phyloP scores from a whole-genome alignment of 2,113 vertebrate species.

The Poicephalus meyeri region DNA sequence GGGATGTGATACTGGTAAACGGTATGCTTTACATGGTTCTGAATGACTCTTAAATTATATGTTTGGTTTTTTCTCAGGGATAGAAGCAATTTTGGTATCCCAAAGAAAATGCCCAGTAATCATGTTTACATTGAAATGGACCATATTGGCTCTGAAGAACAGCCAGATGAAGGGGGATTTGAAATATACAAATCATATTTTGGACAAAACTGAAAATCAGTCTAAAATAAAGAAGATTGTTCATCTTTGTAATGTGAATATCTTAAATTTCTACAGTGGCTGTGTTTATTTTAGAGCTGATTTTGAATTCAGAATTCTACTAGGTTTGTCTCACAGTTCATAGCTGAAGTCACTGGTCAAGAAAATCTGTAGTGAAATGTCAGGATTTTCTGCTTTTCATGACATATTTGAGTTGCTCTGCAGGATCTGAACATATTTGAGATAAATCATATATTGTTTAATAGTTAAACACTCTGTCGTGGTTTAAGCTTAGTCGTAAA shows the following conservation, averaged over 20 bases:
- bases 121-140: neutral
- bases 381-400: neutral
- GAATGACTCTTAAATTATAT: neutral
- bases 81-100: neutral
- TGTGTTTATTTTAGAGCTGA: neutral
- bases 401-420: neutral
- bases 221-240: neutral
- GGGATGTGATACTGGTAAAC: neutral
- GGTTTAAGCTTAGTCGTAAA: too few relatives aligned
- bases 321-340: neutral
- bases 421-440: neutral
- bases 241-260: neutral
- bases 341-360: neutral
- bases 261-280: neutral
- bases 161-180: neutral
- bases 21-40: neutral
- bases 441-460: neutral
- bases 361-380: neutral
- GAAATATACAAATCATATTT: neutral
- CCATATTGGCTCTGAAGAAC: neutral
- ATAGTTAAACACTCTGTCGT: neutral
- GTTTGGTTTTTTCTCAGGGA: neutral
- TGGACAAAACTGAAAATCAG: neutral
- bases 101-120: neutral
- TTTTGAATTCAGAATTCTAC: neutral